phyloP scores from a whole-genome alignment of 2,797 vertebrate species.

The Poeciliopsis gracilis region DNA sequence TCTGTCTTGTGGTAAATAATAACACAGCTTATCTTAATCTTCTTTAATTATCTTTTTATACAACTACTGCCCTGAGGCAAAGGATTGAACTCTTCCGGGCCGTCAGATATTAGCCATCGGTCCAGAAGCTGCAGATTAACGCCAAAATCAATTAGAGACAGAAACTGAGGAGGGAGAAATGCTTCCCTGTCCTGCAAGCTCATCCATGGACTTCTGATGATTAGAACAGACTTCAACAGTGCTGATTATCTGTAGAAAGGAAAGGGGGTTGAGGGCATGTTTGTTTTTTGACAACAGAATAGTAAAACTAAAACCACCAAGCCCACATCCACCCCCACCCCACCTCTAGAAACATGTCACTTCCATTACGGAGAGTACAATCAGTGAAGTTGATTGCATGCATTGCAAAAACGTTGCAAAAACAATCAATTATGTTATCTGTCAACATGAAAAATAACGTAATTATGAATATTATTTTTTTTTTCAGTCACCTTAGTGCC shows the following conservation, averaged over 20 bases:
- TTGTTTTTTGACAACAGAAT: slow-evolving; percentile 10
- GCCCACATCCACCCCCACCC: background rate
- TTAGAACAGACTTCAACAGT: slow-evolving; percentile 31
- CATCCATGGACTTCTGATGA: slow-evolving; percentile 25
- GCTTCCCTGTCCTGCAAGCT: slow-evolving; percentile 21
- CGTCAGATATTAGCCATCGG: slow-evolving; percentile 52
- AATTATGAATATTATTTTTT: too few relatives aligned
- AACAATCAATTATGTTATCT: too few relatives aligned
- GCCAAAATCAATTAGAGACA: slow-evolving; percentile 74
- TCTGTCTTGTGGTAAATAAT: background rate
- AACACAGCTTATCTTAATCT: slow-evolving; percentile 46
- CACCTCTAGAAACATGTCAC: background rate
- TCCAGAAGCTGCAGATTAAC: slow-evolving; percentile 69
- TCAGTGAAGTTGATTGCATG: background rate
- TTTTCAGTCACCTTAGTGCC: too few relatives aligned
- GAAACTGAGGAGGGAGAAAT: slow-evolving; percentile 67
- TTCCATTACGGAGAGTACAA: background rate
- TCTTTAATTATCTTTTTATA: slow-evolving; percentile 41
- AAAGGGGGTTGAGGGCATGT: slow-evolving; percentile 1
- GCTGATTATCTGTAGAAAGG: slow-evolving; percentile 33
- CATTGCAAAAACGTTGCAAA: too few relatives aligned
- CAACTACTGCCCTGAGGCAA: slow-evolving; percentile 56
- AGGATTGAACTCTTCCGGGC: slow-evolving; percentile 61
- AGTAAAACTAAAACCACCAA: background rate
- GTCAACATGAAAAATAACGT: too few relatives aligned